Base-by-base conservation (phyloP, 2,797 vertebrate species). In the Bovichtus diacanthus region DNA sequence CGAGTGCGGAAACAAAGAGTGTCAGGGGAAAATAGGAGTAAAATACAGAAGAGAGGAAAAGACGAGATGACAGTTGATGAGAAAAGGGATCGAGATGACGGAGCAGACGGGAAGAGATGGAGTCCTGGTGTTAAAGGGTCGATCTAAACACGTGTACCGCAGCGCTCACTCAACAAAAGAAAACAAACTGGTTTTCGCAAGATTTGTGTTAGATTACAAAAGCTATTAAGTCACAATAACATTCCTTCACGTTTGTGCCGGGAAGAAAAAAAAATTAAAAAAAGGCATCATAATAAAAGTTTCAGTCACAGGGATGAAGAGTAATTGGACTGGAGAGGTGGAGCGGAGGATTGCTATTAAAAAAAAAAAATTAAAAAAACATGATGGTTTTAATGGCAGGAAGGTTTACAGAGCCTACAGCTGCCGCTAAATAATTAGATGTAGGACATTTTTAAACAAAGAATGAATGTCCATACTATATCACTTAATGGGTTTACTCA, bases 1-100 rank as follows among this genome's bases (percentile, higher is more conserved):
- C 6, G 12, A 10, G 44, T 39, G 68, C 34, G 71, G 56, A 68
- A 76, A 74, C 61, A 81, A 25, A 73, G 21, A 43, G 34, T 19
- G 25, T 31, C 19, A 62, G 51, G 43, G 23, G 27, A 44, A 53
- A 9, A 47, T 19, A 65, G 16, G 25, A 19, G 3, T 9, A 36
- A 44, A 36, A 38, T 27, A 59, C 2, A 1, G 19, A 21, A 27
- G 8, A 49, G 2, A 27, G 19, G 13, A 27, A 31, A 19, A 39
- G 31, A 74, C 58, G n/a, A 50, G 41, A 59, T 23, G 29, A 55
- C 59, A 41, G n/a, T n/a, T n/a, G 19, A n/a, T 36, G 9, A 61
- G 5, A 56, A 25, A 63, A 6, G 0, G 19, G 7, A 16, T n/a
- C n/a, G 5, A 65, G 29, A 49, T 16, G 27, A 62, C 19, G 29